These are phyloP conservation scores for Phasia obesa DNA, from an alignment of 2,888 invertebrate genomes.

Conservation along the genomic window DNA sequence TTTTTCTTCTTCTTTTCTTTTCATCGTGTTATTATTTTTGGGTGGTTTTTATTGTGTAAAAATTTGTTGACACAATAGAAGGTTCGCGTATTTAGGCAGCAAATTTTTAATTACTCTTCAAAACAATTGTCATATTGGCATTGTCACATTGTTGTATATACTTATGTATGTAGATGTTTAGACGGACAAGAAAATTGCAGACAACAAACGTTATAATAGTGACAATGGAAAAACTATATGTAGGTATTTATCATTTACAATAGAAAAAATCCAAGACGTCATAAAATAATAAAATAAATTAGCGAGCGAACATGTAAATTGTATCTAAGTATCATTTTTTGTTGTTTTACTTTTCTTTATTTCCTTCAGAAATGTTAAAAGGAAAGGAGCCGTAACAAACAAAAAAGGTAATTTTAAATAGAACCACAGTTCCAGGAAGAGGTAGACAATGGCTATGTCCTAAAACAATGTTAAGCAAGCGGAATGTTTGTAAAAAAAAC, in stretches of 20 bases:
- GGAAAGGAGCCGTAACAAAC: background rate
- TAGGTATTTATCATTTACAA: background rate
- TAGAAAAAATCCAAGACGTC: conserved; percentile 17
- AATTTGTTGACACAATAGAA: background rate
- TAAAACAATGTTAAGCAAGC: background rate
- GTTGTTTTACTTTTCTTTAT: background rate
- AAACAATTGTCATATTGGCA: conserved; percentile 45
- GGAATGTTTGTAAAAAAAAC: background rate
- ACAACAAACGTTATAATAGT: conserved; percentile 19
- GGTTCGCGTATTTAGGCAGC: conserved; percentile 44
- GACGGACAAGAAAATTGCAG: background rate
- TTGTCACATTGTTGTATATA: conserved; percentile 35
- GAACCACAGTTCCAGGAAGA: background rate
- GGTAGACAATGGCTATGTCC: no score
- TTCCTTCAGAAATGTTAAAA: background rate
- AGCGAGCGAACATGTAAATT: background rate
- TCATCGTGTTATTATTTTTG: background rate
- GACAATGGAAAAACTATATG: conserved; percentile 3
- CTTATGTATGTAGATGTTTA: background rate
- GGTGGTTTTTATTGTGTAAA: background rate
- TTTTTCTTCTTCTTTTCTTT: background rate
- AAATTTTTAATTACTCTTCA: conserved; percentile 57
- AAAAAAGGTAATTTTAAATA: background rate
- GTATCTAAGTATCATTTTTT: background rate
- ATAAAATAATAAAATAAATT: conserved; percentile 55